A percentile compares a stretch with the other conserved stretches of the same genome.
These are phyloP conservation scores for Semaprochilodus insignis DNA, from an alignment of 2,797 vertebrate genomes.

Conservation along the genomic window DNA sequence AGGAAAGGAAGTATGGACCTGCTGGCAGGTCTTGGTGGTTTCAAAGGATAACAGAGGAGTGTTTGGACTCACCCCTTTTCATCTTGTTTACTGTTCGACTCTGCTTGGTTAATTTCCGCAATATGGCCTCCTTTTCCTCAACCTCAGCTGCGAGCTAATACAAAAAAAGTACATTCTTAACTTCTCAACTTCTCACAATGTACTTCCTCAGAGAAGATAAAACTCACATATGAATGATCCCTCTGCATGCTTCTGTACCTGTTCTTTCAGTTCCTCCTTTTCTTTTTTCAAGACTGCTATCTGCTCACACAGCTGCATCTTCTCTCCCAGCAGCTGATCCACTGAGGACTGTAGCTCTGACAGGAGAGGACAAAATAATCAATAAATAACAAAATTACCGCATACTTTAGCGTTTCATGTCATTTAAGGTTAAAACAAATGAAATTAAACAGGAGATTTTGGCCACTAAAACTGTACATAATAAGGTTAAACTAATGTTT, in stretches of 20 bases:
- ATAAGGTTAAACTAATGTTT: no score
- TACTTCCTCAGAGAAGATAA: constrained; percentile 16
- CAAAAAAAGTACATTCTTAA: background rate
- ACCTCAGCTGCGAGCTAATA: constrained; percentile 72
- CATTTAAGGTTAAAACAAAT: no score
- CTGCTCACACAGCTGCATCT: constrained; percentile 73
- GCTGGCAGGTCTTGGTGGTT: background rate
- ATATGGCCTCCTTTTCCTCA: constrained; percentile 73
- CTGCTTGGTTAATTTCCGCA: constrained; percentile 71
- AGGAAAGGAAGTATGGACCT: background rate
- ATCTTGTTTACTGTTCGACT: constrained; percentile 77
- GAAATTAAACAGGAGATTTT: no score
- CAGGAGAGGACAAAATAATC: background rate
- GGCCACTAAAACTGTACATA: no score
- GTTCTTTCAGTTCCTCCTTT: constrained; percentile 69
- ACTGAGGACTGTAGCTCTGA: constrained; percentile 79
- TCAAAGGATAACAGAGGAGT: background rate
- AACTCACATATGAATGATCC: background rate
- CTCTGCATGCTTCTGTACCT: constrained; percentile 67
- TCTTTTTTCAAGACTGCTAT: constrained; percentile 74
- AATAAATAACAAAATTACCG: no score
- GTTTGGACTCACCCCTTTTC: constrained; percentile 74
- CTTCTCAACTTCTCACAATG: background rate
- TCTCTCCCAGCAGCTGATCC: constrained; percentile 77
- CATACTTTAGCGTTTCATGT: no score